phyloP scores from a whole-genome alignment of 2,113 vertebrate species.

The Mixornis gularis region DNA sequence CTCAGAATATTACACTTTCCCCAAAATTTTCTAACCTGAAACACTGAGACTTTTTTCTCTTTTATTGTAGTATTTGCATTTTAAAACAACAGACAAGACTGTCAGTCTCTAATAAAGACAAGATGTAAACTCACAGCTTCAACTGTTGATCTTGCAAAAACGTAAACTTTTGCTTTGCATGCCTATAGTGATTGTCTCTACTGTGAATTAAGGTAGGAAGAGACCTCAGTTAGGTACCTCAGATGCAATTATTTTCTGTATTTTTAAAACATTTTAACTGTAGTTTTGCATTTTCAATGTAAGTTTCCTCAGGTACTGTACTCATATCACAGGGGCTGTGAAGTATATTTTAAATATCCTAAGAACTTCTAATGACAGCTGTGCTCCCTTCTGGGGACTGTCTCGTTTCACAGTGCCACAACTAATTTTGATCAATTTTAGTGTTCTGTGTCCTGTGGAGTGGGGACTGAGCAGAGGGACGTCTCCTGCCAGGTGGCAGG shows the following conservation, averaged over 20 bases:
- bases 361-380: neutral
- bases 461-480: constrained; percentile 79
- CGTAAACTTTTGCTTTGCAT: neutral
- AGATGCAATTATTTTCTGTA: neutral
- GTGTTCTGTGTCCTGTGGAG: constrained; percentile 89
- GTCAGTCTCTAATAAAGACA: neutral
- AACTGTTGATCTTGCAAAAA: neutral
- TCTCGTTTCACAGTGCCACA: neutral
- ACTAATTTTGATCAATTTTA: constrained; percentile 29
- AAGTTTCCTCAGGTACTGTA: neutral
- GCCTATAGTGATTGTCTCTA: neutral
- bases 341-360: neutral
- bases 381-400: neutral
- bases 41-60: neutral
- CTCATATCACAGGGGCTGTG: too few relatives aligned
- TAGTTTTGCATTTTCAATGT: neutral
- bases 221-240: neutral
- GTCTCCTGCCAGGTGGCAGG: constrained; percentile 81
- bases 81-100: neutral
- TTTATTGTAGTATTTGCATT: neutral
- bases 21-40: neutral
- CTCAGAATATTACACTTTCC: neutral
- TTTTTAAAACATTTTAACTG: neutral
- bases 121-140: neutral
- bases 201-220: neutral